Conservation (phyloP, 2,797 vertebrate species). For the Rhadinocentrus ornatus region DNA sequence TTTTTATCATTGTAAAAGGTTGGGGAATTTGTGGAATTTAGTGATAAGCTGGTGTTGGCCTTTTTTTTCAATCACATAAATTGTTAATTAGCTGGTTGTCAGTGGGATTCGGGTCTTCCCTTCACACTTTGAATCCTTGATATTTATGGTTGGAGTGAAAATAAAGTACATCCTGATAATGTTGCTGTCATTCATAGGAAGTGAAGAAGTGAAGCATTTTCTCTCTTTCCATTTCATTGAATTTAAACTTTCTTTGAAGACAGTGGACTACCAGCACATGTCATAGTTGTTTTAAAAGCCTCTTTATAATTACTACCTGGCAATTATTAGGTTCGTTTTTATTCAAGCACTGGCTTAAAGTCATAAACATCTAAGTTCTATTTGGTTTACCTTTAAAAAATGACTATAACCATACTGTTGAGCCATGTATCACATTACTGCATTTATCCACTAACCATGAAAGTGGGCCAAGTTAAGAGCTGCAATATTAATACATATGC, state of each 20-base stretch:
- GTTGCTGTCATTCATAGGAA: neutral
- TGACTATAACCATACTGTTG: constrained; percentile 5
- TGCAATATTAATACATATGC: neutral
- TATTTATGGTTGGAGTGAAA: neutral
- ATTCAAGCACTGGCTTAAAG: neutral
- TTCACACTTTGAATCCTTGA: neutral
- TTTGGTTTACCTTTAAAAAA: constrained; percentile 8
- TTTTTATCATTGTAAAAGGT: neutral
- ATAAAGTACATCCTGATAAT: constrained; percentile 5
- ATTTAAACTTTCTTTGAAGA: constrained; percentile 49
- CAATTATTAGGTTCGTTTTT: neutral
- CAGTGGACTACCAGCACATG: neutral
- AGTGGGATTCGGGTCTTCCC: neutral
- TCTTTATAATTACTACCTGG: constrained; percentile 34
- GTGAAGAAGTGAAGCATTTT: neutral
- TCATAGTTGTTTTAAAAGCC: constrained; percentile 20
- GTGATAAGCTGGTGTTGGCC: neutral
- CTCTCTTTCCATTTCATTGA: constrained; percentile 11
- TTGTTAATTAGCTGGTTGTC: constrained; percentile 11
- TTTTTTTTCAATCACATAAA: neutral
- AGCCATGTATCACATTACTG: neutral
- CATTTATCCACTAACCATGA: neutral
- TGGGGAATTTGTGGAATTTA: neutral
- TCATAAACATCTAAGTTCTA: neutral
- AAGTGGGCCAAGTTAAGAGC: neutral